A percentile compares a stretch with the other conserved stretches of the same genome.
Conservation (phyloP, 2,113 vertebrate species). For the Eonycteris spelaea region DNA sequence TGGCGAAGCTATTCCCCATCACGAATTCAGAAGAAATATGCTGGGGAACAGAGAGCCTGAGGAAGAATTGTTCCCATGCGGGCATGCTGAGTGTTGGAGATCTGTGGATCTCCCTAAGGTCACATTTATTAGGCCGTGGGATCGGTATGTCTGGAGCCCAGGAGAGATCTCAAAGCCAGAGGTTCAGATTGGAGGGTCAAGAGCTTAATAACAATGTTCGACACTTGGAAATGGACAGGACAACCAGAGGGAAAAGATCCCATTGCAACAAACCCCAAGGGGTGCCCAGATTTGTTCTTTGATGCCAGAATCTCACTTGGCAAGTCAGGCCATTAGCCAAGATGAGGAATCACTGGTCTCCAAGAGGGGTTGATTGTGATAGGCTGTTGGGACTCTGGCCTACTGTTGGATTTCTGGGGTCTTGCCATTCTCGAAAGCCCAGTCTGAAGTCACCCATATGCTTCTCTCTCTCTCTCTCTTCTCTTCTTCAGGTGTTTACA, state of each 20-base stretch:
- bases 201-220: not conserved
- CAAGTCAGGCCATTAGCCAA: not conserved
- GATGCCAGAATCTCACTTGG: not conserved
- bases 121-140: not conserved
- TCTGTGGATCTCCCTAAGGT: not conserved
- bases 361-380: not conserved
- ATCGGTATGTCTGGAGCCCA: not conserved
- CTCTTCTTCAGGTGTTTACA: slow-evolving; percentile 93
- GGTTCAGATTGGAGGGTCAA: not conserved
- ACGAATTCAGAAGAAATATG: not conserved
- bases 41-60: fast-evolving
- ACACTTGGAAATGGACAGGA: not conserved
- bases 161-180: not conserved
- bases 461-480: slow-evolving; percentile 61
- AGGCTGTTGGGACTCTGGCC: not conserved
- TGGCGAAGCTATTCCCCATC: not conserved
- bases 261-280: not conserved
- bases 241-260: not conserved
- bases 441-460: slow-evolving; percentile 52
- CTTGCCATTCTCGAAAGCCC: not conserved
- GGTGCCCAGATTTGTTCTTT: not conserved
- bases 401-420: not conserved
- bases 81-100: not conserved
- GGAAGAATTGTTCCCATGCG: not conserved
- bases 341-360: not conserved